Evolutionary conservation across 2,113 vertebrate genomes (phyloP).

Genomic region (Conger conger): DNA sequence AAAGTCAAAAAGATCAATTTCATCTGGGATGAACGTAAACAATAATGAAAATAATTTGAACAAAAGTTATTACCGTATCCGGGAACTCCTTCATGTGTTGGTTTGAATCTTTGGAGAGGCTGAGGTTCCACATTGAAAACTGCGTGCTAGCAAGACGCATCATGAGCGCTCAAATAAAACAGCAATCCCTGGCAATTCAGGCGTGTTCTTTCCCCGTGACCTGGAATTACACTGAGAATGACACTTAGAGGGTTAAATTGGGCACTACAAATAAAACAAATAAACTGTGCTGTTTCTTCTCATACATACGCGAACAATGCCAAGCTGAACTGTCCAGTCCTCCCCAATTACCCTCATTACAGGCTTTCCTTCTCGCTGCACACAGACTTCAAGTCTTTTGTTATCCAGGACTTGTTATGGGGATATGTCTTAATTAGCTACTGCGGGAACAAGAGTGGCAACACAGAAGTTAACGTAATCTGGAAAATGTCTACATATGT

Average conservation of each 20-base stretch:
- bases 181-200: neutral
- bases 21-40: neutral
- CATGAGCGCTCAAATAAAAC: neutral
- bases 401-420: constrained; percentile 17
- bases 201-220: neutral
- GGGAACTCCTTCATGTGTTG: neutral
- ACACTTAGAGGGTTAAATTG: neutral
- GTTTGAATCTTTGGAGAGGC: neutral
- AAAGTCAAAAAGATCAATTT: too few species aligned
- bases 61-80: neutral
- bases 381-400: constrained; percentile 31
- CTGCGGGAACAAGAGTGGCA: constrained; percentile 6
- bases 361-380: constrained; percentile 23
- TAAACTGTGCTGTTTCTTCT: neutral
- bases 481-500: neutral
- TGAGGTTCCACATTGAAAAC: neutral
- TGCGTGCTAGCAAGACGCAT: neutral
- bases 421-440: constrained; percentile 38
- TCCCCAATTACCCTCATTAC: constrained; percentile 31
- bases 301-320: neutral
- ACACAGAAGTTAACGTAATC: constrained; percentile 8
- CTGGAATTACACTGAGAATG: neutral
- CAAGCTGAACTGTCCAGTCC: neutral
- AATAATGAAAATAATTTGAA: neutral
- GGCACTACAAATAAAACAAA: neutral